Evolutionary conservation across 2,888 invertebrate species (phyloP), one percentile per base, ranked within the genome.

Genomic region (Mythimna loreyi): DNA sequence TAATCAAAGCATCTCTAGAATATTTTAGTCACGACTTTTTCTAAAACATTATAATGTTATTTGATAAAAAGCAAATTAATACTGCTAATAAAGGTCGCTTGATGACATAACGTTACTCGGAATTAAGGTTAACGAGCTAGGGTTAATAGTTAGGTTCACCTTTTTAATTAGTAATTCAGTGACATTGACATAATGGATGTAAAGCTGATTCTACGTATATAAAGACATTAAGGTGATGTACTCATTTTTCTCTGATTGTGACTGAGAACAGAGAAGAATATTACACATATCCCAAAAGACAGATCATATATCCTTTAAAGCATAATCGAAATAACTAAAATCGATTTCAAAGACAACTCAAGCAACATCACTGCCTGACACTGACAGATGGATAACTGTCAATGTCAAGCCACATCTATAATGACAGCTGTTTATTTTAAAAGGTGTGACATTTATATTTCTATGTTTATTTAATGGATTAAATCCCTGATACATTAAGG

Each of bases 61-160:
- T 40, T 40, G 16, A 40, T 40, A 19, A 40, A 40, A n/a, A 45
- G n/a, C 43, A 45, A n/a, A n/a, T 8, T 45, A 45, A 45, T n/a
- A 45, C 43, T n/a, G 43, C 43, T 45, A n/a, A 45, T 45, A n/a
- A 45, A 45, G n/a, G n/a, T 8, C 43, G 43, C 43, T 45, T 8
- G 43, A 8, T 45, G 28, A 19, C 28, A 30, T 30, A 30, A 28
- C 28, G 28, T 53, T 28, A 30, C n/a, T 53, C 4, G n/a, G 5
- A 52, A 53, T 53, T 53, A 30, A 53, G 52, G 52, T 53, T 28
- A 53, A 9, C 30, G n/a, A 53, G 52, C n/a, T 53, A 53, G 30
- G 52, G 52, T 53, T 53, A 53, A 53, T 53, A 11, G 52, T 6
- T 3, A 30, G 52, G 13, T 30, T 53, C 52, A 53, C 52, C 52